Conservation (phyloP, 2,888 invertebrate species). For the Notodonta ziczac region DNA sequence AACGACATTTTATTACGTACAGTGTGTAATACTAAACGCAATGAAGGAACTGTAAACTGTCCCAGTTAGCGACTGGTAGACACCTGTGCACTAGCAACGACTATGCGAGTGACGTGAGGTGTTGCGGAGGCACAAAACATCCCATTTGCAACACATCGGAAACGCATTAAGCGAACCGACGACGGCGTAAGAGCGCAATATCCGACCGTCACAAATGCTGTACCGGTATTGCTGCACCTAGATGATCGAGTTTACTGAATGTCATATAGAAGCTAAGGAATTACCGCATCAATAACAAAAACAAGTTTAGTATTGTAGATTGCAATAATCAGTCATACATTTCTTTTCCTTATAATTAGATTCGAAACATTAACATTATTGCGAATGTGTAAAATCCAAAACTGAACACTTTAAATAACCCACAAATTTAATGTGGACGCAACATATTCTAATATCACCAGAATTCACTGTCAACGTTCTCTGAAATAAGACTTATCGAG, state of each 20-base stretch:
- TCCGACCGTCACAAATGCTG: slow-evolving; percentile 61
- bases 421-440: background rate
- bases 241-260: slow-evolving; percentile 25
- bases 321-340: too few relatives aligned
- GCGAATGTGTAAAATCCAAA: too few relatives aligned
- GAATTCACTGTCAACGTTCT: slow-evolving; percentile 9
- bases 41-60: slow-evolving; percentile 35
- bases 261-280: slow-evolving; percentile 16
- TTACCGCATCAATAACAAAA: slow-evolving; percentile 17
- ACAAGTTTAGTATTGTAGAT: slow-evolving; percentile 19
- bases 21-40: slow-evolving; percentile 15
- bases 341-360: too few relatives aligned
- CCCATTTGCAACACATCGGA: slow-evolving; percentile 80
- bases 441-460: background rate
- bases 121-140: slow-evolving; percentile 62
- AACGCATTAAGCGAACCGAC: slow-evolving; percentile 75
- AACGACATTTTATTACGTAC: slow-evolving; percentile 2
- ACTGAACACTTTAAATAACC: background rate
- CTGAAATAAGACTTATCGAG: slow-evolving; percentile 12
- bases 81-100: slow-evolving; percentile 47
- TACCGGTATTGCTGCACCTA: slow-evolving; percentile 33
- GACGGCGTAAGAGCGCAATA: slow-evolving; percentile 76
- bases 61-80: slow-evolving; percentile 43
- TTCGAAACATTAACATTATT: too few relatives aligned
- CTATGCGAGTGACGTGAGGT: slow-evolving; percentile 26